Percentiles rank a stretch among this genome's conserved stretches.
Evolutionary conservation across 2,888 invertebrate genomes (phyloP).

Genomic region (Phaonia tiefii): DNA sequence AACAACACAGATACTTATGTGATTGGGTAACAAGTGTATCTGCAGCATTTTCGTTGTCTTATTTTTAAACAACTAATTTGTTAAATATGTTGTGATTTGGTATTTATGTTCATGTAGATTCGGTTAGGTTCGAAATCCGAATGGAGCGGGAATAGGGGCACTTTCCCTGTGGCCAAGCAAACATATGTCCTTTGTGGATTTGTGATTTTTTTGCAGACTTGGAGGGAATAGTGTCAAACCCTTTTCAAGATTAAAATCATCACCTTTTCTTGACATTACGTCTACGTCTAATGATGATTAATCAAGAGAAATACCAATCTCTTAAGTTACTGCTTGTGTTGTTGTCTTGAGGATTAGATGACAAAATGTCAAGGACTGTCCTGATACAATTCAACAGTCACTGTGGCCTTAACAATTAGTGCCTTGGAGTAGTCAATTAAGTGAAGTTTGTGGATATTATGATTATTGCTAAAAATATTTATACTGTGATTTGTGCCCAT

Average conservation of each 20-base stretch:
- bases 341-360: constrained; percentile 5
- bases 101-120: constrained; percentile 47
- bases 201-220: constrained; percentile 55
- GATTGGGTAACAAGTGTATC: constrained; percentile 55
- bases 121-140: neutral
- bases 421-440: constrained; percentile 28
- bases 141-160: too few relatives aligned
- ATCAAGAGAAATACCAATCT: neutral
- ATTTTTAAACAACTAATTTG: constrained; percentile 65
- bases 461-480: too few relatives aligned
- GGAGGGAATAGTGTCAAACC: constrained; percentile 77
- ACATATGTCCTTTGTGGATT: neutral
- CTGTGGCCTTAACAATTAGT: neutral
- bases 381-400: neutral
- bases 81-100: constrained; percentile 69
- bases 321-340: neutral
- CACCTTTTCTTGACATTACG: constrained; percentile 62
- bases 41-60: constrained; percentile 46
- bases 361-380: constrained; percentile 19
- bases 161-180: too few relatives aligned
- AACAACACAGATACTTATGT: constrained; percentile 5
- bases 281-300: constrained; percentile 60
- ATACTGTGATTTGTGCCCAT: too few relatives aligned
- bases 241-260: constrained; percentile 75
- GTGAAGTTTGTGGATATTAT: too few relatives aligned